These are phyloP conservation scores for Actenoides hombroni DNA, from an alignment of 2,113 vertebrate species.

Conservation along the genomic window DNA sequence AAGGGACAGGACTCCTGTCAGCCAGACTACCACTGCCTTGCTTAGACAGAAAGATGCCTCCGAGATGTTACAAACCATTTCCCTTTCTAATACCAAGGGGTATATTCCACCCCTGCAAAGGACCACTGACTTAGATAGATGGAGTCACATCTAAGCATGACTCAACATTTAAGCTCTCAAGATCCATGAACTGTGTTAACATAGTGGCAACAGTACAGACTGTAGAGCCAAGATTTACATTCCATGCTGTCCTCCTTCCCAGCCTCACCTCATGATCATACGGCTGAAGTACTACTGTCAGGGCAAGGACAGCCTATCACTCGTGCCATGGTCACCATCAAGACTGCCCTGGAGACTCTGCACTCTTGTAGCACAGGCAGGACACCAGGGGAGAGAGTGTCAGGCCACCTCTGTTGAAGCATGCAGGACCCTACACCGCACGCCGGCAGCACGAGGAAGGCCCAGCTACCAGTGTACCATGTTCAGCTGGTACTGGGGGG, in stretches of 20 bases:
- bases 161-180: neutral
- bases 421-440: neutral
- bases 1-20: neutral
- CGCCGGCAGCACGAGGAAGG: neutral
- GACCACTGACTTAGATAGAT: neutral
- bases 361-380: fast-evolving
- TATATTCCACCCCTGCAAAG: neutral
- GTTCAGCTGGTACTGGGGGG: neutral
- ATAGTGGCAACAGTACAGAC: neutral
- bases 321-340: neutral
- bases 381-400: neutral
- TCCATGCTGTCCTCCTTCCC: neutral
- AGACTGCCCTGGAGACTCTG: neutral
- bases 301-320: neutral
- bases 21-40: neutral
- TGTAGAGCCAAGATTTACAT: neutral
- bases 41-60: neutral
- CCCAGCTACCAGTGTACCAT: fast-evolving
- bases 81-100: neutral
- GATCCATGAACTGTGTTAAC: neutral
- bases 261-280: neutral
- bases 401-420: neutral
- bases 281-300: neutral
- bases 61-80: neutral
- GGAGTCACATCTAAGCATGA: fast-evolving